Conservation (phyloP, 2,797 vertebrate species). For the Pogoniulus pusillus region DNA sequence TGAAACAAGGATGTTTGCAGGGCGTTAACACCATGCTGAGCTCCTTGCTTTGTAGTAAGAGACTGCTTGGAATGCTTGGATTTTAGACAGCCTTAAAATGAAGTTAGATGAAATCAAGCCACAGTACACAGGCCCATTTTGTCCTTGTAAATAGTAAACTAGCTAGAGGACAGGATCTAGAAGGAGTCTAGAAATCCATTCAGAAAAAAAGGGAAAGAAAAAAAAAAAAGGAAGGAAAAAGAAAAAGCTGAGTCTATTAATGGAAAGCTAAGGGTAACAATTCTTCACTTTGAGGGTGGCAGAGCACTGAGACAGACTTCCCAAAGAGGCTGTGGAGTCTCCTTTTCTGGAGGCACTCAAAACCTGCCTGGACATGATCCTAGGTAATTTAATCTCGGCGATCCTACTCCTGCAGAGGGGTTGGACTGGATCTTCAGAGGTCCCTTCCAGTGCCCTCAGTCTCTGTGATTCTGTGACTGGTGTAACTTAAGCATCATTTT, state of each 20-base stretch:
- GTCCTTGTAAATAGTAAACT: neutral
- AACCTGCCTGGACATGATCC: too few relatives aligned
- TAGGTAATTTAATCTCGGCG: too few relatives aligned
- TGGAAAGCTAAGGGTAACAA: too few relatives aligned
- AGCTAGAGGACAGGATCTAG: neutral
- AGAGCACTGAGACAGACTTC: too few relatives aligned
- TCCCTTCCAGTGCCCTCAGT: too few relatives aligned
- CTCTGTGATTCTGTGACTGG: neutral
- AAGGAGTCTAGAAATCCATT: neutral
- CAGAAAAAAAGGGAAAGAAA: neutral
- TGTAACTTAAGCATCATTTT: neutral
- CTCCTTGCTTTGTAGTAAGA: neutral
- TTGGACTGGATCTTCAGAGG: too few relatives aligned
- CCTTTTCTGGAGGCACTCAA: too few relatives aligned
- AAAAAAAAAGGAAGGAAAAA: too few relatives aligned
- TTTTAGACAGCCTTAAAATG: neutral
- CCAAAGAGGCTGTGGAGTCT: too few relatives aligned
- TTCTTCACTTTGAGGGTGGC: too few relatives aligned
- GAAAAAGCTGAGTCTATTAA: too few relatives aligned
- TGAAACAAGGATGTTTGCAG: neutral
- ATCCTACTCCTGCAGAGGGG: too few relatives aligned
- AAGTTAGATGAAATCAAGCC: neutral
- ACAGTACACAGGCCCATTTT: neutral
- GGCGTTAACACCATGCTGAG: neutral
- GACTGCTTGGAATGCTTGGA: neutral